Conservation (phyloP, 2,113 vertebrate species). For the Zootoca vivipara region DNA sequence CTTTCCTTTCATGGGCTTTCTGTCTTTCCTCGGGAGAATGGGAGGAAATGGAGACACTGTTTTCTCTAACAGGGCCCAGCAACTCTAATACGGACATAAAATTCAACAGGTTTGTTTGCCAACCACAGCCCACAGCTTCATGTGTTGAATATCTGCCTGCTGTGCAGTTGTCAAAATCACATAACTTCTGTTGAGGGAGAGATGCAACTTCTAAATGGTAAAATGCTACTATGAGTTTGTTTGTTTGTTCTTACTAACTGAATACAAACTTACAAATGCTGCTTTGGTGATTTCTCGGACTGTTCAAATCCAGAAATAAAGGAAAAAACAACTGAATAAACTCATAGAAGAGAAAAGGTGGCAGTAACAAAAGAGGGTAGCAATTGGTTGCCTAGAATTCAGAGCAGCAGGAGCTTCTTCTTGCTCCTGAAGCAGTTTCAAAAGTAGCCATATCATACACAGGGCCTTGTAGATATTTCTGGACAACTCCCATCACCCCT, state of each 20-base stretch:
- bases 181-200: not conserved
- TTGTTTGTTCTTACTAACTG: not conserved
- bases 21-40: not conserved
- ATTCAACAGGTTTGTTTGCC: not conserved
- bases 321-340: not conserved
- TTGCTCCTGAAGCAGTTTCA: not conserved
- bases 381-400: not conserved
- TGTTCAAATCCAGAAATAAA: slow-evolving; percentile 6
- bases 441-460: not conserved
- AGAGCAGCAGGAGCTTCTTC: not conserved
- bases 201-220: not conserved
- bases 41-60: not conserved
- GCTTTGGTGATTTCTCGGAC: not conserved
- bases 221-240: not conserved
- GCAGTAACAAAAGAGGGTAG: not conserved
- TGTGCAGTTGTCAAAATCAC: no score
- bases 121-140: not conserved
- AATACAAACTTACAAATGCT: not conserved
- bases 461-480: not conserved
- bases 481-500: not conserved
- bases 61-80: not conserved
- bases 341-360: not conserved
- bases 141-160: no score
- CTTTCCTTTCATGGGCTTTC: not conserved
- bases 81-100: not conserved